Percentiles rank a stretch among this genome's conserved stretches.
These are phyloP conservation scores for Crax fasciolata DNA, from an alignment of 2,797 vertebrate species.

Conservation along the genomic window DNA sequence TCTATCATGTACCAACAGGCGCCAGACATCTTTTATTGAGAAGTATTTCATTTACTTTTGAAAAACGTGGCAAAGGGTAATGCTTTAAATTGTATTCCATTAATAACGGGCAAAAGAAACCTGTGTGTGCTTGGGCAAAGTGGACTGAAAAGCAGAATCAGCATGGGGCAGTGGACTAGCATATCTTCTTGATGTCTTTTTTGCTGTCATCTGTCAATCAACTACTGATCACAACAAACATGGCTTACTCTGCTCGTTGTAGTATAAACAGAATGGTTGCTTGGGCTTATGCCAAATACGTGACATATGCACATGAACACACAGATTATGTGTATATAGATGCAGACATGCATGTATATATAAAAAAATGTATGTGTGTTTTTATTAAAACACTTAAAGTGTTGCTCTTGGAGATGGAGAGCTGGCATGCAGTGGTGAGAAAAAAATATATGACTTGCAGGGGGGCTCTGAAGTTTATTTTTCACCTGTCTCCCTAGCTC, in stretches of 20 bases:
- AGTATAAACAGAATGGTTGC: neutral
- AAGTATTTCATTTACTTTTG: neutral
- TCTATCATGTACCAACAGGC: neutral
- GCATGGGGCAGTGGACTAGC: accelerated
- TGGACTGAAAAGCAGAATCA: neutral
- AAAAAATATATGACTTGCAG: neutral
- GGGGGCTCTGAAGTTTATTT: neutral
- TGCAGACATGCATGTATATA: neutral
- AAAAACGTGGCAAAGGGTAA: neutral
- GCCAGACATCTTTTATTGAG: neutral
- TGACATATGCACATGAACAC: no score
- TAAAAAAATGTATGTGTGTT: neutral
- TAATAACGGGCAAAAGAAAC: neutral
- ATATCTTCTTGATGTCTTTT: neutral
- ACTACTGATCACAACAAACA: neutral
- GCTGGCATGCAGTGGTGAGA: neutral
- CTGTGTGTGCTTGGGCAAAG: neutral
- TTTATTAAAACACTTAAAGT: neutral
- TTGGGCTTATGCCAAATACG: neutral
- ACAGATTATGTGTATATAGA: neutral
- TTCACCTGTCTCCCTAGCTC: neutral
- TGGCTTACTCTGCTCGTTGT: neutral
- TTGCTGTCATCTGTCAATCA: neutral
- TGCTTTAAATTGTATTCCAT: neutral
- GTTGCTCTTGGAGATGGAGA: neutral